Percentiles rank a stretch among this genome's conserved stretches.
Conservation (phyloP, 1,140 invertebrate species). For the Drosophila elegans region DNA sequence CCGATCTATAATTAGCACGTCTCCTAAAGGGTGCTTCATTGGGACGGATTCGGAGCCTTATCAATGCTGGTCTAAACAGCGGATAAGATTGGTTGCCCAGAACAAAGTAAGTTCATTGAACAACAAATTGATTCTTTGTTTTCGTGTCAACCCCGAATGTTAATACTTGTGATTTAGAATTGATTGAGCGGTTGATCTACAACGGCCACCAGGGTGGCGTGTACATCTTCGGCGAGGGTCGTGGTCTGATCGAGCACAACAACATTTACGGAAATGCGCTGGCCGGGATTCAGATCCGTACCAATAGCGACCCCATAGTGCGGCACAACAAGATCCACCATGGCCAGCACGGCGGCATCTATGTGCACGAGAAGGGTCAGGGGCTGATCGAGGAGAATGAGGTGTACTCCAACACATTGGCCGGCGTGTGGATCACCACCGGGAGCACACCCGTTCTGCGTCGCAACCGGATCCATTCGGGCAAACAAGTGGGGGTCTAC, state of each 20-base stretch:
- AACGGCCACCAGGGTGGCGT: conserved; percentile 98
- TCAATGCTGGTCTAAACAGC: not conserved
- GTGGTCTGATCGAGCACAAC: conserved; percentile 99
- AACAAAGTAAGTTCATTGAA: conserved; percentile 18
- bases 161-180: conserved; percentile 15
- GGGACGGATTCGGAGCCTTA: conserved; percentile 4
- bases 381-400: conserved; percentile 99
- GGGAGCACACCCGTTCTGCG: conserved; percentile 97
- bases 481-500: conserved; percentile 99
- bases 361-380: conserved; percentile 99
- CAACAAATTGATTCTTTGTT: conserved; percentile 33
- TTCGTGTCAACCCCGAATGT: not conserved
- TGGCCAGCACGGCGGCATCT: conserved; percentile 99
- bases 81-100: conserved; percentile 14
- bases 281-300: conserved; percentile 99
- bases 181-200: conserved; percentile 89
- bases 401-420: conserved; percentile 98
- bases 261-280: conserved; percentile 99
- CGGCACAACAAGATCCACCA: conserved; percentile 99
- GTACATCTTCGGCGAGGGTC: conserved; percentile 99
- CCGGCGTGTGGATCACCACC: conserved; percentile 99
- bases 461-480: conserved; percentile 98
- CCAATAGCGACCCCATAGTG: conserved; percentile 99
- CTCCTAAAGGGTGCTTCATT: conserved; percentile 10
- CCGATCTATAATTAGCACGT: conserved; percentile 32